Evolutionary conservation across 2,797 vertebrate genomes (phyloP), one percentile per base, ranked within the genome.

Genomic region (Acipenser oxyrinchus): DNA sequence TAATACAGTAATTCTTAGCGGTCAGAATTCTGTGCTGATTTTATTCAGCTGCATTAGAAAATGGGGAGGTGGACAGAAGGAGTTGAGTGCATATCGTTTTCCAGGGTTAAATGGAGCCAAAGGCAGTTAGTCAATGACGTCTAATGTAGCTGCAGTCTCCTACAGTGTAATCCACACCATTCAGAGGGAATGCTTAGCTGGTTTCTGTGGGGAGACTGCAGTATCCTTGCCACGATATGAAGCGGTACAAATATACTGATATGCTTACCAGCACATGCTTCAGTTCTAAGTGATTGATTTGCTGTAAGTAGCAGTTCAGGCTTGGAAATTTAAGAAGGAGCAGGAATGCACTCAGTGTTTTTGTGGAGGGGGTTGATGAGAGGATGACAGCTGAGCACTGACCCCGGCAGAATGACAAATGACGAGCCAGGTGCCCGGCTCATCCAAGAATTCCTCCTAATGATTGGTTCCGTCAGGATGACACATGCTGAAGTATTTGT

Each of bases 381-480:
- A 88, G 89, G 81, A 88, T 86, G 88, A 87, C 90, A 93, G 89
- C 89, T 92, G 90, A 86, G 71, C 79, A 77, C 84, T 89, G 89
- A 89, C 88, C 87, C 85, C 64, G 88, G 81, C 77, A 86, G 81
- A 89, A 88, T 93, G 91, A 93, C 88, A 92, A 85, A 93, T 91
- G 87, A 84, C 86, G 80, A 78, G 79, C 83, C 91, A 93, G 92
- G 88, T 94, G 89, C 85, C 86, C 80, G 67, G 71, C 75, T 83
- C 81, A 75, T 77, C 73, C 71, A 1, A 23, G 75, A 62, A 77
- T 6, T 0, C 71, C 76, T 73, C 67, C 68, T 37, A 66, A 62
- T 70, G 70, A 68, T 68, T 71, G 1, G 62, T 76, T 73, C n/a
- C 77, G 6, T 11, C 77, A 78, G 78, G 77, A 60, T 60, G 63